Percentiles rank a stretch among this genome's conserved stretches.
Evolutionary conservation across 2,113 vertebrate genomes (phyloP).

Genomic region (Odobenus rosmarus): DNA sequence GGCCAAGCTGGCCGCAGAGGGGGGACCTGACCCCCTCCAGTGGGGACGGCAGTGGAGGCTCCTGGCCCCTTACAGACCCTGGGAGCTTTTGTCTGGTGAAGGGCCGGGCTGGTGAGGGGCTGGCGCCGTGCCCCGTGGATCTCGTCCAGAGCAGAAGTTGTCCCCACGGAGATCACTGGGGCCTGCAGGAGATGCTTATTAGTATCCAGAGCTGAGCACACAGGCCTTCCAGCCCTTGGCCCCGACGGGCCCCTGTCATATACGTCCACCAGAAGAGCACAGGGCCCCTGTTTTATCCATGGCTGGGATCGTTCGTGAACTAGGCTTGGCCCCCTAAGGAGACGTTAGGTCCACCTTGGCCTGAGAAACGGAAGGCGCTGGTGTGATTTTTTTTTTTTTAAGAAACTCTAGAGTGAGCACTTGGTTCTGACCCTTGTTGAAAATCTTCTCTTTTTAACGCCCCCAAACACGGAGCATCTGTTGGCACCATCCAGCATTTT

Average conservation of each 20-base stretch:
- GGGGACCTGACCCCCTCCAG: rapidly evolving
- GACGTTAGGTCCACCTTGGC: not conserved
- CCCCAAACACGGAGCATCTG: too few relatives aligned
- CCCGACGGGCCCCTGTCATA: rapidly evolving
- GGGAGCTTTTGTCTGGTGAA: not conserved
- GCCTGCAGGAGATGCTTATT: rapidly evolving
- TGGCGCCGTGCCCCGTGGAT: not conserved
- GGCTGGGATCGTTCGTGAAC: rapidly evolving
- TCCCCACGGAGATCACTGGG: rapidly evolving
- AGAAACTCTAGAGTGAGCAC: not conserved
- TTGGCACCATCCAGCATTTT: rapidly evolving
- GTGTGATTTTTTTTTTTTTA: not conserved
- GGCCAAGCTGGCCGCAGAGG: not conserved
- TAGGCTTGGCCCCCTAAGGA: rapidly evolving
- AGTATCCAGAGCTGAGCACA: rapidly evolving
- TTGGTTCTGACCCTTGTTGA: not conserved
- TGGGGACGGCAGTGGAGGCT: rapidly evolving
- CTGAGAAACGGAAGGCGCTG: not conserved
- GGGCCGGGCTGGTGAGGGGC: not conserved
- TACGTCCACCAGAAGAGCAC: rapidly evolving
- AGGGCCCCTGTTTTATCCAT: too few relatives aligned
- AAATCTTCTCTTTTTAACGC: not conserved
- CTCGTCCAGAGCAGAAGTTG: not conserved
- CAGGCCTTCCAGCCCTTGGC: rapidly evolving
- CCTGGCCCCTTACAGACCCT: rapidly evolving